phyloP scores from a whole-genome alignment of 2,888 invertebrate species.

The Drosophila anceps region DNA sequence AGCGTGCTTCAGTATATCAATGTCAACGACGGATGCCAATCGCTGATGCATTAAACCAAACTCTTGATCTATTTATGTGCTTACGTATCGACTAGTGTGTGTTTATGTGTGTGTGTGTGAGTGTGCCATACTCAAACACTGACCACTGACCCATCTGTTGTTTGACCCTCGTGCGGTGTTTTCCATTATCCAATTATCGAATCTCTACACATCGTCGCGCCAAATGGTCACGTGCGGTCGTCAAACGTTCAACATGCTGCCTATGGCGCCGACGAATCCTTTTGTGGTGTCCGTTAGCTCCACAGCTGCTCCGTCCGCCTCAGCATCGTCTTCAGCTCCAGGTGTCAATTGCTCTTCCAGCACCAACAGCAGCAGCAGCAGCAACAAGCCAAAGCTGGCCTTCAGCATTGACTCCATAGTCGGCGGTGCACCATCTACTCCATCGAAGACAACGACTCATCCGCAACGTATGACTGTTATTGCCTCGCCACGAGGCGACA shows the following conservation, averaged over 20 bases:
- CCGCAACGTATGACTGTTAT: conserved; percentile 62
- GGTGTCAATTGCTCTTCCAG: conserved; percentile 47
- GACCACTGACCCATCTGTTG: conserved; percentile 37
- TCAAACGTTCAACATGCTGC: conserved; percentile 90
- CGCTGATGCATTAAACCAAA: conserved; percentile 68
- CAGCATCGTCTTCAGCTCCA: conserved; percentile 65
- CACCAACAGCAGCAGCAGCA: conserved; percentile 29
- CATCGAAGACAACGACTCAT: conserved; percentile 38
- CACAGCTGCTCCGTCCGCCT: conserved; percentile 46
- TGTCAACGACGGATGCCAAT: conserved; percentile 77
- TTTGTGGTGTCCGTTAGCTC: conserved; percentile 79
- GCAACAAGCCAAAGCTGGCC: conserved; percentile 95
- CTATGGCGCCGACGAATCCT: conserved; percentile 91
- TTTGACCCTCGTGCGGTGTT: conserved; percentile 47
- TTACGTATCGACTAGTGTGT: conserved; percentile 30
- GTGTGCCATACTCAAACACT: conserved; percentile 6
- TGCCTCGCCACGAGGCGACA: conserved; percentile 76
- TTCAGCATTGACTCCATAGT: conserved; percentile 98
- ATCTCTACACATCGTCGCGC: conserved; percentile 49
- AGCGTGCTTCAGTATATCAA: conserved; percentile 75
- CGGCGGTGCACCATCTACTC: conserved; percentile 85
- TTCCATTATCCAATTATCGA: conserved; percentile 53
- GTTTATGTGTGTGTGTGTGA: background rate
- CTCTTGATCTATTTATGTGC: conserved; percentile 33
- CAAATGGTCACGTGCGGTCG: conserved; percentile 85